Evolutionary conservation across 2,113 vertebrate species (phyloP).

Genomic region (Hipposideros armiger): DNA sequence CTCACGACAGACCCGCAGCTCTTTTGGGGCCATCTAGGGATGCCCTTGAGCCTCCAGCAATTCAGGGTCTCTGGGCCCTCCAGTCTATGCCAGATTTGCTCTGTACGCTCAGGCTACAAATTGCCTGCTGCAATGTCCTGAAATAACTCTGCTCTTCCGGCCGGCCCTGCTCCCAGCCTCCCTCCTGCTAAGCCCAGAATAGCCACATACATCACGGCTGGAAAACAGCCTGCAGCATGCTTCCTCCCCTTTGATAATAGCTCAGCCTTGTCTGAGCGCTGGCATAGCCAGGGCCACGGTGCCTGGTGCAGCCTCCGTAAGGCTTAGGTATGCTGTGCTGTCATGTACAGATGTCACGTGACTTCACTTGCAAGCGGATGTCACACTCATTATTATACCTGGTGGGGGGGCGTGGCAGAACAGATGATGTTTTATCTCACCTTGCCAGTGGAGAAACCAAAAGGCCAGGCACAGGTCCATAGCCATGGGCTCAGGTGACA

Average conservation of each 20-base stretch:
- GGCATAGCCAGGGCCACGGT: background rate
- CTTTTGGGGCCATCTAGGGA: background rate
- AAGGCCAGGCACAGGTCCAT: background rate
- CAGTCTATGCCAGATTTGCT: constrained; percentile 24
- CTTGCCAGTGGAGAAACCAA: background rate
- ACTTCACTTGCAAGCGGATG: background rate
- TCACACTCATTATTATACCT: background rate
- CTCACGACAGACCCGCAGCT: background rate
- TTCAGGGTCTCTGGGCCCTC: constrained; percentile 18
- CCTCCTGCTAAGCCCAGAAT: constrained; percentile 77
- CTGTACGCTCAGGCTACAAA: constrained; percentile 46
- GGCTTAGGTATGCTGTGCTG: background rate
- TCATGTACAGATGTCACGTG: background rate
- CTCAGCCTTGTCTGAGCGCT: constrained; percentile 33
- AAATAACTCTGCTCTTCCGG: constrained; percentile 80
- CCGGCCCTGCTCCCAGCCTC: constrained; percentile 38
- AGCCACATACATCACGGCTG: constrained; percentile 72
- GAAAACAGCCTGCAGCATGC: constrained; percentile 44
- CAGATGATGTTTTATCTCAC: background rate
- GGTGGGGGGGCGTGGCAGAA: background rate
- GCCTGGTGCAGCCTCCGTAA: background rate
- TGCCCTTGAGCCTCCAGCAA: background rate
- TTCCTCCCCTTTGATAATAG: constrained; percentile 72
- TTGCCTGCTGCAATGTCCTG: constrained; percentile 59
- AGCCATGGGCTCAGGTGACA: background rate